A percentile compares a stretch with the other conserved stretches of the same genome.
These are phyloP conservation scores for Elgaria multicarinata DNA, from an alignment of 2,113 vertebrate species.

Conservation along the genomic window DNA sequence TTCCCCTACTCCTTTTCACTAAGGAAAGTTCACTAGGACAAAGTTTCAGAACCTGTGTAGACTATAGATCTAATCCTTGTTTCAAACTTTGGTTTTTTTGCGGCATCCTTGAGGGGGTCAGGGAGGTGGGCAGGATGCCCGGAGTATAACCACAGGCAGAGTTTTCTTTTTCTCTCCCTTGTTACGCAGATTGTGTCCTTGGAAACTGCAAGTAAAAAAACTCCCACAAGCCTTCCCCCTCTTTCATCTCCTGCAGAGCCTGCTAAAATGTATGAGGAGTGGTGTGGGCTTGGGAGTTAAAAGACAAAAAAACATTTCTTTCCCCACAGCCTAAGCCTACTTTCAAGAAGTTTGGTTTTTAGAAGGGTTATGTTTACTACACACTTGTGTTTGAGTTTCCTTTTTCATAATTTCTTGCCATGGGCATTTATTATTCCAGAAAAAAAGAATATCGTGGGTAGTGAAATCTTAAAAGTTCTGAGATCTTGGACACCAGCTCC, in stretches of 20 bases:
- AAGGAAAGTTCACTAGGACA: not conserved
- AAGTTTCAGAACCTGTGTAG: not conserved
- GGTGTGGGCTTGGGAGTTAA: not conserved
- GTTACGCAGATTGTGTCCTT: not conserved
- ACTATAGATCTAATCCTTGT: not conserved
- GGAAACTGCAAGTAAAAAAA: not conserved
- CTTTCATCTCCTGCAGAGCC: not conserved
- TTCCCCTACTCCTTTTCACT: conserved; percentile 1
- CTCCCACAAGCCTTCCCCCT: too few relatives aligned
- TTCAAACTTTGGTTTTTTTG: not conserved
- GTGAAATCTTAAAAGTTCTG: not conserved
- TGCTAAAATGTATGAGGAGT: not conserved
- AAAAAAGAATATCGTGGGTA: not conserved
- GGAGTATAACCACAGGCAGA: not conserved
- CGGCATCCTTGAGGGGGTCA: not conserved
- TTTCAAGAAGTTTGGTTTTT: not conserved
- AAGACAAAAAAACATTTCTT: not conserved
- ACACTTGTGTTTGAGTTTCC: not conserved
- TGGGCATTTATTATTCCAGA: not conserved
- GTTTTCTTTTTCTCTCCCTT: not conserved
- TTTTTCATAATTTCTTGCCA: not conserved
- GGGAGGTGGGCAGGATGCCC: not conserved
- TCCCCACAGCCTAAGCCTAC: not conserved
- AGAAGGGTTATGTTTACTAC: not conserved
- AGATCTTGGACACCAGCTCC: not conserved